Evolutionary conservation across 2,113 vertebrate species (phyloP).

Genomic region (Bos javanicus): DNA sequence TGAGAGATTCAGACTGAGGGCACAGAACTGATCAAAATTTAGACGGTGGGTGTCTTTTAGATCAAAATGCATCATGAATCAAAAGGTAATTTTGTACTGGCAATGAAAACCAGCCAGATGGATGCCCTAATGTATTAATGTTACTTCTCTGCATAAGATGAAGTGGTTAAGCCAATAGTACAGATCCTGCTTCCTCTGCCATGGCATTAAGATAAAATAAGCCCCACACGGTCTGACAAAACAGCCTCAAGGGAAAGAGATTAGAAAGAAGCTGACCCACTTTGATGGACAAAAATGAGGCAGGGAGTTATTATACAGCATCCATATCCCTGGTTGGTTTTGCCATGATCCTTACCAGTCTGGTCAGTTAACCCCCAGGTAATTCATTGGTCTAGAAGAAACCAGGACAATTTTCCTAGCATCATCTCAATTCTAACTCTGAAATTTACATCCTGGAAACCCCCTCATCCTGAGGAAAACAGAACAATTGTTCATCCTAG

Average conservation of each 20-base stretch:
- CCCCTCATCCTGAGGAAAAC: background rate
- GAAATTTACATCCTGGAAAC: background rate
- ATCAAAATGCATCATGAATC: slow-evolving; percentile 31
- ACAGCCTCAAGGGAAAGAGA: background rate
- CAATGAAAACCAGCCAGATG: slow-evolving; percentile 14
- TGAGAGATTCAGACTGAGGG: background rate
- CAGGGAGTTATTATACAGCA: background rate
- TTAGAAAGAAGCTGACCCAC: background rate
- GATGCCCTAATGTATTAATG: background rate
- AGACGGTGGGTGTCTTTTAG: background rate
- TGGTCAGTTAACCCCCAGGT: background rate
- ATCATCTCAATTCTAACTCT: background rate
- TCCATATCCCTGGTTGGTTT: background rate
- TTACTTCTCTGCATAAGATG: slow-evolving; percentile 4
- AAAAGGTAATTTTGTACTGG: slow-evolving; percentile 44
- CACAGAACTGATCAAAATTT: background rate
- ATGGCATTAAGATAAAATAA: background rate
- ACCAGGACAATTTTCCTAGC: background rate
- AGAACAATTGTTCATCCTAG: background rate
- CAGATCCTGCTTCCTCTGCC: background rate
- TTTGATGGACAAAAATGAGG: background rate
- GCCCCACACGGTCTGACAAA: background rate
- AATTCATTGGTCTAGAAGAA: background rate
- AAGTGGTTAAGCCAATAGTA: background rate
- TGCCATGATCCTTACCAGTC: background rate